phyloP scores from a whole-genome alignment of 2,113 vertebrate genomes.

The mouse (Mus musculus) region DNA sequence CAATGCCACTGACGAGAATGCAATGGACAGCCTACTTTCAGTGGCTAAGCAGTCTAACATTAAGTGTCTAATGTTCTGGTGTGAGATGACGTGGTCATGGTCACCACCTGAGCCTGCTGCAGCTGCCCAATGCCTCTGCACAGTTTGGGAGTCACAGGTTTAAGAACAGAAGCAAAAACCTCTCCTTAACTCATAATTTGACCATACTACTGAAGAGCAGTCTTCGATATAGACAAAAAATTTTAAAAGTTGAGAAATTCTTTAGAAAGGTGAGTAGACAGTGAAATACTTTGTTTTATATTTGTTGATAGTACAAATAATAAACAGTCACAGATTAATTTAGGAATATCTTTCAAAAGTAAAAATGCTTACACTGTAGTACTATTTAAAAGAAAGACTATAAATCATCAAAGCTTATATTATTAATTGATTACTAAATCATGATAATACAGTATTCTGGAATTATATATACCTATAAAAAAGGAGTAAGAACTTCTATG shows the following conservation, averaged over 20 bases:
- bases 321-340: constrained; percentile 35
- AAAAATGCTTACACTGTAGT: constrained; percentile 30
- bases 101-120: not conserved
- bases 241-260: not conserved
- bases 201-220: not conserved
- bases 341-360: constrained; percentile 43
- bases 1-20: not conserved
- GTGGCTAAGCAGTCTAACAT: not conserved
- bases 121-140: not conserved
- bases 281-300: not conserved
- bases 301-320: not conserved
- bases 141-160: not conserved
- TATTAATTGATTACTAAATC: not conserved
- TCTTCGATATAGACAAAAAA: not conserved
- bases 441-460: not conserved
- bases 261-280: constrained; percentile 10
- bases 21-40: not conserved
- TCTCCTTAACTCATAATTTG: not conserved
- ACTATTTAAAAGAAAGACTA: not conserved
- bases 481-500: not conserved
- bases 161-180: constrained; percentile 5
- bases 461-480: constrained; percentile 1
- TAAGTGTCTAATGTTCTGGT: not conserved
- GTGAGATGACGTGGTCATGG: not conserved
- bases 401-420: constrained; percentile 50